Conservation (phyloP, 2,888 invertebrate species). For the Pristionchus mayeri region DNA sequence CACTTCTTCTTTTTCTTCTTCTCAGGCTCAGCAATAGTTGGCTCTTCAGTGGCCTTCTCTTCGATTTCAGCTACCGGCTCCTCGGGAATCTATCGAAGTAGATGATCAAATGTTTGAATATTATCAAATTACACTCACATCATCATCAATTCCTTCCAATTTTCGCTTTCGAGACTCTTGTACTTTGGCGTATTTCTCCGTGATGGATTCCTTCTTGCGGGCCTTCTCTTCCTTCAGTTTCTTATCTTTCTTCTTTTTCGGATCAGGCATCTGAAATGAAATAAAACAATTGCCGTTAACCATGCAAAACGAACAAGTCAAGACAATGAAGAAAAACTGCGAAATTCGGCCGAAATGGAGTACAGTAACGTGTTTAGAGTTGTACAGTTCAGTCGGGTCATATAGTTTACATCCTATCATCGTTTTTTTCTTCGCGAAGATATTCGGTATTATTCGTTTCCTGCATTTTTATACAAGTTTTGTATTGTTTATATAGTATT, state of each 20-base stretch:
- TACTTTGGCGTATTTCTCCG: conserved; percentile 30
- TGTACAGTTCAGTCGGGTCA: no score
- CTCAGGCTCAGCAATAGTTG: background rate
- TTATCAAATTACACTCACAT: background rate
- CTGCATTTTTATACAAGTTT: no score
- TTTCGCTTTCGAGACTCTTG: conserved; percentile 21
- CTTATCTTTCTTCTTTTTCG: conserved; percentile 28
- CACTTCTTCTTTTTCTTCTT: conserved; percentile 39
- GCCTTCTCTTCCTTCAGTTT: conserved; percentile 23
- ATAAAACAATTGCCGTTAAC: background rate
- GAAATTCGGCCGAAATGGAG: background rate
- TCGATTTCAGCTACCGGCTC: background rate
- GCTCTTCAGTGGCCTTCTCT: background rate
- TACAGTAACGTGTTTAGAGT: background rate
- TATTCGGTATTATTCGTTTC: no score
- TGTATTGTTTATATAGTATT: no score
- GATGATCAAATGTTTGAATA: background rate
- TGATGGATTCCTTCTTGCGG: conserved; percentile 12
- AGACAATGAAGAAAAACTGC: background rate
- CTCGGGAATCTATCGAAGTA: background rate
- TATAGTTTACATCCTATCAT: no score
- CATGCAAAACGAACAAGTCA: background rate
- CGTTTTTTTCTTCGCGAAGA: no score
- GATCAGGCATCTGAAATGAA: conserved; percentile 7
- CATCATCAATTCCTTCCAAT: conserved; percentile 21